Conservation (phyloP, 2,888 invertebrate species). For the Heliconius cydno region DNA sequence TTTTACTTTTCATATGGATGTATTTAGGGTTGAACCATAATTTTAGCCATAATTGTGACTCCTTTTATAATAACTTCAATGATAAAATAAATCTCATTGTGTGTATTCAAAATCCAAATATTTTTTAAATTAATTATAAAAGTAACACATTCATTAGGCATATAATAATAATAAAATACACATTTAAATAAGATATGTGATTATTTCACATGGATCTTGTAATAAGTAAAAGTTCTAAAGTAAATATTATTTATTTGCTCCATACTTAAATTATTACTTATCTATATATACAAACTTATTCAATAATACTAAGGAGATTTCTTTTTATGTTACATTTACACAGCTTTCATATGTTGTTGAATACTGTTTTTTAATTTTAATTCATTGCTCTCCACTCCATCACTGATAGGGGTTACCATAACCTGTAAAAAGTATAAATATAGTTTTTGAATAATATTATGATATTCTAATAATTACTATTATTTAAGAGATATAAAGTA, state of each 20-base stretch:
- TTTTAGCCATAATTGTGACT: too few species aligned
- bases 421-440: conserved; percentile 58
- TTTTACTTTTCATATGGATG: too few species aligned
- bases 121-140: too few species aligned
- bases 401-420: conserved; percentile 67
- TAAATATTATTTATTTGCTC: conserved; percentile 11
- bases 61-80: too few species aligned
- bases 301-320: conserved; percentile 57
- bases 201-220: conserved; percentile 1
- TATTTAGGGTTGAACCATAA: too few species aligned
- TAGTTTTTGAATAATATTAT: not conserved
- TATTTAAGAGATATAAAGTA: not conserved
- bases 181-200: not conserved
- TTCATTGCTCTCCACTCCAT: conserved; percentile 59
- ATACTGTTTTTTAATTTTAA: conserved; percentile 61
- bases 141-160: not conserved
- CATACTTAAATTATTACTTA: conserved; percentile 32
- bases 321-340: conserved; percentile 54
- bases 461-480: not conserved
- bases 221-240: conserved; percentile 24
- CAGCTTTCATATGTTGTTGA: conserved; percentile 65
- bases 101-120: too few species aligned
- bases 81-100: too few species aligned
- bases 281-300: conserved; percentile 65
- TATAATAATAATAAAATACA: not conserved